Evolutionary conservation across 1,140 invertebrate genomes (phyloP).

Genomic region (Nomia melanderi): DNA sequence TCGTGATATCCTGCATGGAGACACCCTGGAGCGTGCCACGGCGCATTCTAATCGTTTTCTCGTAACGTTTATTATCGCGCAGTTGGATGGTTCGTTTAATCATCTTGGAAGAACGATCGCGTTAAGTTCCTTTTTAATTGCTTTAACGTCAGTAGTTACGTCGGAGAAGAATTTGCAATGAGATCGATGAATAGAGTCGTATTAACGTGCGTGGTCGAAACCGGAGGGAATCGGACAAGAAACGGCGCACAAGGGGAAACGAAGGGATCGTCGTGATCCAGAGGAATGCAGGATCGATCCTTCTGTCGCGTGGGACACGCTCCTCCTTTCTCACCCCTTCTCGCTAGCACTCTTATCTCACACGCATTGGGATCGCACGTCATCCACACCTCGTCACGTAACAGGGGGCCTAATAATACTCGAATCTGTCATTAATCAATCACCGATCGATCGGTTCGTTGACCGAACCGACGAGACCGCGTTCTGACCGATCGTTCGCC

Average conservation of each 20-base stretch:
- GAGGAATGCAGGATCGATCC: too few relatives aligned
- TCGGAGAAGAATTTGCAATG: too few relatives aligned
- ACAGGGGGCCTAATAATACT: slow-evolving; percentile 31
- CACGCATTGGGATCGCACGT: slow-evolving; percentile 6
- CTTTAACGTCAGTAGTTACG: too few relatives aligned
- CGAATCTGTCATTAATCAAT: slow-evolving; percentile 34
- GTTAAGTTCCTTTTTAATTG: too few relatives aligned
- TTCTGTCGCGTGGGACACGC: slow-evolving; percentile 5
- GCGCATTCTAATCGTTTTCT: neutral
- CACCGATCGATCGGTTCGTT: neutral
- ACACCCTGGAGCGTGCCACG: slow-evolving; percentile 20
- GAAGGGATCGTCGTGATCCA: neutral
- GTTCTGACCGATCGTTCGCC: neutral
- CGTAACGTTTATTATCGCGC: too few relatives aligned
- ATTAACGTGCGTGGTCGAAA: too few relatives aligned
- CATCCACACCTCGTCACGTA: slow-evolving; percentile 20
- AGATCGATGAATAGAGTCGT: too few relatives aligned
- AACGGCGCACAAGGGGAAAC: too few relatives aligned
- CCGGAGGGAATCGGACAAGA: too few relatives aligned
- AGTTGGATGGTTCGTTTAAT: too few relatives aligned
- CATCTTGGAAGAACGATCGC: too few relatives aligned
- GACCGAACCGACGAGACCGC: neutral
- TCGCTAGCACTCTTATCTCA: too few relatives aligned
- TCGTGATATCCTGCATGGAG: slow-evolving; percentile 13
- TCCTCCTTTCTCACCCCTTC: neutral